Evolutionary conservation across 2,888 invertebrate species (phyloP), one percentile per base, ranked within the genome.

Genomic region (Morpho achilles): DNA sequence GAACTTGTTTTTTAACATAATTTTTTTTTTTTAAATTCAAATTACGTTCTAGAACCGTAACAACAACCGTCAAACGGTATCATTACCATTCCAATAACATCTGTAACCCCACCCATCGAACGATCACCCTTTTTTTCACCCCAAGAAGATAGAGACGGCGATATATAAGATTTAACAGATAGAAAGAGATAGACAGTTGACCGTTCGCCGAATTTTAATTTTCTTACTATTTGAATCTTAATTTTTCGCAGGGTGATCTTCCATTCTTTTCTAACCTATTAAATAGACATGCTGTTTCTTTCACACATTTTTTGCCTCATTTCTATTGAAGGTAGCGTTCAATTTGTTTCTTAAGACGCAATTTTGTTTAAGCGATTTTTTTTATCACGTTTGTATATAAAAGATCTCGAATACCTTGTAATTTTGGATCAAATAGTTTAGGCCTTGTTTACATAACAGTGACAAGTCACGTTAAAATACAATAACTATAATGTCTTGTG

Each of bases 201-300:
- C 85, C 87, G 85, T 80, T 84, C 80, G 78, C 75, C 85, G 87
- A 85, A 90, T 91, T 91, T 91, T 90, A 91, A 91, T 90, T 88
- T 90, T 88, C 90, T 89, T 87, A 88, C 86, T 79, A 85, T 90
- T 91, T 88, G 91, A 90, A 91, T 90, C 85, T 88, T 88, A 88
- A 89, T 91, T 90, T 89, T 90, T 88, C 83, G 82, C 81, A 77
- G 82, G 82, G 79, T 67, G 77, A 69, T 74, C 67, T 69, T 74
- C 74, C 68, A 44, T 81, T 78, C 73, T 75, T 63, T 64, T 85
- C 77, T 67, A 40, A 64, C 77, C 54, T 56, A 56, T 47, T 59
- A 44, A 42, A 52, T 51, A 58, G 67, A 63, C 69, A 69, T 60
- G 68, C 68, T 66, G 71, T 84, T 79, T 79, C 78, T 73, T 79